Evolutionary conservation across 1,140 invertebrate genomes (phyloP), one percentile per base, ranked within the genome.

Genomic region (Eciton burchellii): DNA sequence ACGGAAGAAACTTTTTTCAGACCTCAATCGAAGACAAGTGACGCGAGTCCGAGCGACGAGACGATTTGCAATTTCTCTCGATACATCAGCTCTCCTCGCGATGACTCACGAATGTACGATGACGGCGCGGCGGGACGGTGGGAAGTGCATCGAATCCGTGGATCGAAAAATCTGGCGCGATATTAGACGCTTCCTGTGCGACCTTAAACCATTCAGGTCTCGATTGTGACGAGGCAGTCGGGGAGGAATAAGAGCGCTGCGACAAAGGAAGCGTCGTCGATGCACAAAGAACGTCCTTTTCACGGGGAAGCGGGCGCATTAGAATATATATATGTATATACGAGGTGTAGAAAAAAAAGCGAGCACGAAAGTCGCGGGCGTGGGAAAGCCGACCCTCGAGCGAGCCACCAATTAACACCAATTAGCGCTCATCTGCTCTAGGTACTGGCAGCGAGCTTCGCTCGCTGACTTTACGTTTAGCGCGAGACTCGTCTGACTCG

Each of bases 361-460:
- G 88, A 86, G 86, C 83, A 89, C 84, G 86, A 89, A 89, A 89
- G 88, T 89, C 88, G 88, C 87, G 85, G 85, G 85, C 86, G 89
- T 90, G 89, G 89, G 89, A 90, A 90, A 88, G 89, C 52, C 66
- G 70, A 83, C 71, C 81, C 81, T 84, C 87, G 84, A 87, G 89
- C 81, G 89, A 89, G 84, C 84, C 87, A 90, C 77, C 89, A 89
- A 90, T 90, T 90, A 90, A 89, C 89, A 89, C 87, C 89, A 89
- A 89, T 89, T 89, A 89, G 77, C 84, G 86, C 88, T 89, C 88
- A 89, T 89, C 88, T 89, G 88, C 89, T 89, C 88, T 89, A 89
- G 89, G 89, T 89, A 89, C 88, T 82, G 71, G 68, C 86, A 54
- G 74, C 63, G 47, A 76, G 70, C 59, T 49, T 43, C 49, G 83